These are phyloP conservation scores for Zaprionus gabonicus DNA, from an alignment of 1,140 invertebrate species.

Conservation along the genomic window DNA sequence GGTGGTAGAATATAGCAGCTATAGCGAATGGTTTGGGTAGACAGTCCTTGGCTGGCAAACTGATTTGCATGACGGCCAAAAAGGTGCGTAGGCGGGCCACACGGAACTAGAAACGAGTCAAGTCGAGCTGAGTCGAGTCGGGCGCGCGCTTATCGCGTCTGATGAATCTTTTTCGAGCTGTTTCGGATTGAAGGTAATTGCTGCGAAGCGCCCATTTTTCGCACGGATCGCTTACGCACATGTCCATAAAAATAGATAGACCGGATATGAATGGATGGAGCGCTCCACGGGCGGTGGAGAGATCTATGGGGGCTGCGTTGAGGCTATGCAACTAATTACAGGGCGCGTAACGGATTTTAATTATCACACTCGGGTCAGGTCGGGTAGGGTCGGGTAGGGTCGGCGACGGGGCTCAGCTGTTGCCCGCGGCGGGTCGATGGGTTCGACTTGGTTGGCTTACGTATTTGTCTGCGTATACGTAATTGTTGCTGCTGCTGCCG, in stretches of 20 bases:
- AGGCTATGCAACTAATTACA: conserved; percentile 72
- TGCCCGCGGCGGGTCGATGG: conserved; percentile 35
- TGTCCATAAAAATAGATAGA: conserved; percentile 78
- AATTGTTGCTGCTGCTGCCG: conserved; percentile 44
- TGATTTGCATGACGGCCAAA: conserved; percentile 75
- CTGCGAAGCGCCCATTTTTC: conserved; percentile 82
- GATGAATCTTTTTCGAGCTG: conserved; percentile 64
- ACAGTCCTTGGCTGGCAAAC: conserved; percentile 52
- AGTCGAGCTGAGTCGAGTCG: background rate
- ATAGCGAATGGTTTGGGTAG: background rate
- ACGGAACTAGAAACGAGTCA: conserved; percentile 21
- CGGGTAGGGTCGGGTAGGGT: too few species aligned
- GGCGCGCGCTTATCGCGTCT: conserved; percentile 57
- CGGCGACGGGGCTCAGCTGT: conserved; percentile 56
- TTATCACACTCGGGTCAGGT: conserved; percentile 51
- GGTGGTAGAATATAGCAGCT: background rate
- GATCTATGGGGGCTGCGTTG: conserved; percentile 18
- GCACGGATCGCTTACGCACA: conserved; percentile 83
- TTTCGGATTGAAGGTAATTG: conserved; percentile 77
- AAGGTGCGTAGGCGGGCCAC: conserved; percentile 75
- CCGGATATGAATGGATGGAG: conserved; percentile 56
- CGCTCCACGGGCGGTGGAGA: background rate
- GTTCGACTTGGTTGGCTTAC: background rate
- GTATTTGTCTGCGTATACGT: conserved; percentile 16
- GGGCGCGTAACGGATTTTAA: conserved; percentile 79